These are phyloP conservation scores for Heliconius ismenius DNA, from an alignment of 2,888 invertebrate species.

Conservation along the genomic window DNA sequence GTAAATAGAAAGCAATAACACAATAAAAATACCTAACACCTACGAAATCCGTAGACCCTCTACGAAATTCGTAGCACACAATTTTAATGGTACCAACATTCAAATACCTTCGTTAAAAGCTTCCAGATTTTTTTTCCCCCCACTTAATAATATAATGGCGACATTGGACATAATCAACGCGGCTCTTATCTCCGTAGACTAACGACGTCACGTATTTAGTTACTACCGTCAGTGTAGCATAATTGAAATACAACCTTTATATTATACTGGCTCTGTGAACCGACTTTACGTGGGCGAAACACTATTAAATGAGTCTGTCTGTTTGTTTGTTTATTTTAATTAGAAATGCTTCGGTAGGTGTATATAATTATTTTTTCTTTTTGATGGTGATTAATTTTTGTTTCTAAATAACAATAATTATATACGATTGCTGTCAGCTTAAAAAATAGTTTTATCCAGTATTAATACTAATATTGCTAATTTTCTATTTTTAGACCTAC, in stretches of 20 bases:
- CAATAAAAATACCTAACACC: background rate
- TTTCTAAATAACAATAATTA: background rate
- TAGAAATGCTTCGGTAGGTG: background rate
- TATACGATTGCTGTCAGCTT: too few relatives aligned
- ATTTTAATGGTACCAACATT: slow-evolving; percentile 18
- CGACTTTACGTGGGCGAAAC: slow-evolving; percentile 6
- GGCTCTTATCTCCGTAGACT: slow-evolving; percentile 34
- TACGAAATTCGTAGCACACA: slow-evolving; percentile 19
- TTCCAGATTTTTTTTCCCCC: slow-evolving; percentile 19
- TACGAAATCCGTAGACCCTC: slow-evolving; percentile 3
- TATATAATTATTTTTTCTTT: slow-evolving; percentile 2
- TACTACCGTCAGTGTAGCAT: slow-evolving; percentile 50
- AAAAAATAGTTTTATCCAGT: too few relatives aligned
- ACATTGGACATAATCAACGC: slow-evolving; percentile 33
- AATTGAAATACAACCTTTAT: slow-evolving; percentile 27
- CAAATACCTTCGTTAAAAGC: slow-evolving; percentile 21
- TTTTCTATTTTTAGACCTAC: too few relatives aligned
- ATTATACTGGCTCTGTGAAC: slow-evolving; percentile 19
- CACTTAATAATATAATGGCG: slow-evolving; percentile 39
- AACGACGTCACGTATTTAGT: slow-evolving; percentile 77
- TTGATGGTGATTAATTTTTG: background rate
- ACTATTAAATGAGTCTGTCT: background rate
- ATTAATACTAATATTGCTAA: too few relatives aligned
- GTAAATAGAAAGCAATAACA: too few relatives aligned
- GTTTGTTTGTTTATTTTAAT: slow-evolving; percentile 14